Evolutionary conservation across 2,888 invertebrate genomes (phyloP).

Genomic region (Lasioglossum calceatum): DNA sequence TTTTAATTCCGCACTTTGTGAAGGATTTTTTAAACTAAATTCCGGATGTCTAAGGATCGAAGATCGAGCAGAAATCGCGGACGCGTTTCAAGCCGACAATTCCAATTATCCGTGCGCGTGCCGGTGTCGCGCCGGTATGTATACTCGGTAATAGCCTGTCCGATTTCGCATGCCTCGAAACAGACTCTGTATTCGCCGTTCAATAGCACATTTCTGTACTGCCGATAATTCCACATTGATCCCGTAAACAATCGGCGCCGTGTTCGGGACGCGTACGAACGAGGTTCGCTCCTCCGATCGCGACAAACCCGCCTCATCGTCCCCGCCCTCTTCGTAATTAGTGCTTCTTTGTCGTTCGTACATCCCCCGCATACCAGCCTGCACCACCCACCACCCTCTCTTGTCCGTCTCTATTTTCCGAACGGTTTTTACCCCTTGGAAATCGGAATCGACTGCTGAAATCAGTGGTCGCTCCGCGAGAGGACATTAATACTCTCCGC

Average conservation of each 20-base stretch:
- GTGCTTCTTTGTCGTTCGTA: not conserved
- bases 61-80: not conserved
- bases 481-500: no score
- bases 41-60: not conserved
- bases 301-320: not conserved
- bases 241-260: constrained; percentile 1
- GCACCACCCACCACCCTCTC: not conserved
- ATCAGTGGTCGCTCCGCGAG: no score
- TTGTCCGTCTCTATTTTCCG: not conserved
- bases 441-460: not conserved
- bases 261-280: not conserved
- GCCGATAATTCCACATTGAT: constrained; percentile 39
- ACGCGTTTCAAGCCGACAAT: not conserved
- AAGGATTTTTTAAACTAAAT: no score
- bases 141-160: constrained; percentile 27
- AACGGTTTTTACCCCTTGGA: not conserved
- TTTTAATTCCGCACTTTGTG: no score
- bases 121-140: constrained; percentile 21
- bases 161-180: constrained; percentile 39
- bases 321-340: not conserved
- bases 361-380: not conserved
- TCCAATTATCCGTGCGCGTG: not conserved
- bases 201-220: constrained; percentile 2
- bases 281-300: not conserved
- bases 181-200: constrained; percentile 14